Evolutionary conservation across 2,797 vertebrate genomes (phyloP).

Genomic region (Hyperoplus lanceolatus): DNA sequence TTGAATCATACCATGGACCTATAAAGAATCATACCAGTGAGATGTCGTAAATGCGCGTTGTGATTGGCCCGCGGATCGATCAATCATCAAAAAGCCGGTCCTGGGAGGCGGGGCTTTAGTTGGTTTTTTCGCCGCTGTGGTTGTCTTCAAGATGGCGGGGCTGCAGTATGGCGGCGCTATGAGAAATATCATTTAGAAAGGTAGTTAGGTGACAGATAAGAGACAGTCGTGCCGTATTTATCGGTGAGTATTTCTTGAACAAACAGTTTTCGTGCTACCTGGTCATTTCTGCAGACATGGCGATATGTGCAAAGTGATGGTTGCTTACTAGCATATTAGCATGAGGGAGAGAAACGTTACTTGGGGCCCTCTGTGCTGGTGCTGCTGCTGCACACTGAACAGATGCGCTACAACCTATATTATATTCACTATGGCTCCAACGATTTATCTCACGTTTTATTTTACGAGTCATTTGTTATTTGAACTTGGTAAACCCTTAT

Average conservation of each 20-base stretch:
- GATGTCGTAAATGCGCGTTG: fast-evolving
- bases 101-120: constrained; percentile 37
- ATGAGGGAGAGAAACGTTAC: constrained; percentile 27
- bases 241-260: constrained; percentile 67
- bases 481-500: not conserved
- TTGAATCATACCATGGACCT: too few relatives aligned
- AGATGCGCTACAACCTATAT: constrained; percentile 22
- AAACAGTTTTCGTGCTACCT: not conserved
- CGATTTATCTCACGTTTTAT: not conserved
- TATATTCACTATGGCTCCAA: too few relatives aligned
- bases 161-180: constrained; percentile 45
- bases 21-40: too few relatives aligned
- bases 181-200: constrained; percentile 59
- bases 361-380: constrained; percentile 44
- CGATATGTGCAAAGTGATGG: not conserved
- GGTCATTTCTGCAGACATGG: not conserved
- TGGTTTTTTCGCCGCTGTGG: constrained; percentile 33
- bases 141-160: constrained; percentile 83
- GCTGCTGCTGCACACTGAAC: constrained; percentile 9
- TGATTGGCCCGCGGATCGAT: constrained; percentile 55
- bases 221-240: constrained; percentile 35
- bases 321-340: constrained; percentile 55
- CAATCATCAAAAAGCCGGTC: constrained; percentile 70
- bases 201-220: constrained; percentile 14
- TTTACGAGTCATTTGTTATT: not conserved